These are phyloP conservation scores for Ardeotis arabs DNA, from an alignment of 2,113 vertebrate genomes.

Conservation along the genomic window DNA sequence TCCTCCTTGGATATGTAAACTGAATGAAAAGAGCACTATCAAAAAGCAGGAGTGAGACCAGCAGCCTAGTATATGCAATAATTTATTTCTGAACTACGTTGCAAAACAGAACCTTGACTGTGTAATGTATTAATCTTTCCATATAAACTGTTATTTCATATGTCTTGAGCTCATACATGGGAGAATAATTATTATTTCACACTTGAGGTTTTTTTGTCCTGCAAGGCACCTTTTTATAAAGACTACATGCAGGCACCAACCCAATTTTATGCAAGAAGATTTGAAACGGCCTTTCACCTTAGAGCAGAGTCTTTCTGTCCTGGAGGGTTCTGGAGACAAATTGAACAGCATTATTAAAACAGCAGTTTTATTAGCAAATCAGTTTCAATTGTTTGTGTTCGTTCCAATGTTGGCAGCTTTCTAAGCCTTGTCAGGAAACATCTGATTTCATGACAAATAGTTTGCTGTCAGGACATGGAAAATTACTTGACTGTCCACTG, in stretches of 20 bases:
- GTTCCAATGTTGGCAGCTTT: neutral
- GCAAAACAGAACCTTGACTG: neutral
- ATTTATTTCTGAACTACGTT: neutral
- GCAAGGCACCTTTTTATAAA: neutral
- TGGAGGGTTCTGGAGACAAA: neutral
- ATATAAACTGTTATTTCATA: neutral
- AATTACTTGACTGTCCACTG: conserved; percentile 5
- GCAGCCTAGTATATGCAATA: neutral
- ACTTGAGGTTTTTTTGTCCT: neutral
- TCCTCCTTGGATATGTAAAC: neutral
- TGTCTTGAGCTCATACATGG: neutral
- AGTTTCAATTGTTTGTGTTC: neutral
- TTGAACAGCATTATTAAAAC: neutral
- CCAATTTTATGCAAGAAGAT: neutral
- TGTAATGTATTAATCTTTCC: neutral
- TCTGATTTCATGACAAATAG: conserved; percentile 68
- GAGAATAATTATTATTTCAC: neutral
- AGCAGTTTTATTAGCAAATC: neutral
- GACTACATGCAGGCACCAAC: neutral
- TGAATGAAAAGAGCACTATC: neutral
- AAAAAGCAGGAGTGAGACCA: neutral
- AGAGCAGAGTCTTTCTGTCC: neutral
- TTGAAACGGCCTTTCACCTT: neutral
- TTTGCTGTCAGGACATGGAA: conserved; percentile 20
- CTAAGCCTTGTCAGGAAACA: conserved; percentile 59